Evolutionary conservation across 2,797 vertebrate genomes (phyloP).

Genomic region (Pipistrellus pygmaeus): DNA sequence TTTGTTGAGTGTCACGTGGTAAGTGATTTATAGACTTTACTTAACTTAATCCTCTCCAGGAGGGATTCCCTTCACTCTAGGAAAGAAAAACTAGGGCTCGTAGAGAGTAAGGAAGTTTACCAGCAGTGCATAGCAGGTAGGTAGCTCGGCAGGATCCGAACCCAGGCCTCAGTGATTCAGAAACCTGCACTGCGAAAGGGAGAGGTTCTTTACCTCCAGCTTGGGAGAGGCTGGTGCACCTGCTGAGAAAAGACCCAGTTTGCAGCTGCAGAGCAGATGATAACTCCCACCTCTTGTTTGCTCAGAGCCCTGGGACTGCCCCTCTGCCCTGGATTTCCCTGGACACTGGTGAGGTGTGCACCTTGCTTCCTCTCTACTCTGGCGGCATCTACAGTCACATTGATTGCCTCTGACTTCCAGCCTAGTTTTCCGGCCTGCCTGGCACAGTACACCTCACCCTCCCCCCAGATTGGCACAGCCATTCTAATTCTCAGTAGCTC

Average conservation of each 20-base stretch:
- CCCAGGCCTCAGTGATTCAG: neutral
- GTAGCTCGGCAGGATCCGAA: neutral
- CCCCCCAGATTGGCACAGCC: neutral
- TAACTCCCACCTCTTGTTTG: neutral
- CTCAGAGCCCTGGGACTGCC: neutral
- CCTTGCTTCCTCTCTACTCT: neutral
- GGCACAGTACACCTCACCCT: accelerated
- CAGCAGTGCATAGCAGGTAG: neutral
- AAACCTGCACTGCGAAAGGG: neutral
- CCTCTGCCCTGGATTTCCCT: neutral
- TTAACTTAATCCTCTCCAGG: neutral
- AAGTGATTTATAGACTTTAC: neutral
- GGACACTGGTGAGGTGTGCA: neutral
- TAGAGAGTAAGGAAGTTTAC: neutral
- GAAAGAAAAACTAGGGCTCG: neutral
- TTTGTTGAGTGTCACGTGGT: neutral
- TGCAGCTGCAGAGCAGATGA: neutral
- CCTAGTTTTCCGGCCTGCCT: neutral
- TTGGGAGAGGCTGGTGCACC: neutral
- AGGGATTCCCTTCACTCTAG: neutral
- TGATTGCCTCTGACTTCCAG: neutral
- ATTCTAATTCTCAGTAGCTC: neutral
- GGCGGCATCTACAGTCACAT: too few species aligned
- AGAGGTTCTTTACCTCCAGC: neutral
- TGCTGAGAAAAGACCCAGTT: neutral